Evolutionary conservation across 2,797 vertebrate species (phyloP), one percentile per base, ranked within the genome.

Genomic region (Varecia variegata): DNA sequence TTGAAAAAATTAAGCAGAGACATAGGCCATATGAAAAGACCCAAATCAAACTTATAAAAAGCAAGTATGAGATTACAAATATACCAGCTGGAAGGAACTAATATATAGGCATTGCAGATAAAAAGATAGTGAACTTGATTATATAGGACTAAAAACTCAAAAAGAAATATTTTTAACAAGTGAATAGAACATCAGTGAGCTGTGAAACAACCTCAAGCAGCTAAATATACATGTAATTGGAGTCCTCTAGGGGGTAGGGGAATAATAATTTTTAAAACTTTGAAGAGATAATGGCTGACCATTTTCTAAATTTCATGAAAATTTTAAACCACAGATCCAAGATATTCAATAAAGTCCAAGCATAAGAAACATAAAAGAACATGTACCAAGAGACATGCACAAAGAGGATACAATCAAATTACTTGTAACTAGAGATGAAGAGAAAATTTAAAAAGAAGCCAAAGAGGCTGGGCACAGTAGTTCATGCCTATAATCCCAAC

Each of bases 11-110:
- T 88, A 77, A 88, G 13, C 47, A 76, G 47, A 82, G 38, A 82
- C 18, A 32, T n/a, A 45, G 58, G 27, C 18, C 17, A 45, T 60
- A 62, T 82, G 45, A 47, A 65, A 82, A 82, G 21, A 82, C 32
- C 1, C 40, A n/a, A 23, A 45, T 62, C 27, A 80, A 74, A 76
- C 30, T 81, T 88, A 47, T 20, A 62, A 84, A 80, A 95, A 52
- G 60, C 5, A 88, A 88, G 7, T 45, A 70, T 73, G 40, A 94
- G n/a, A 85, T 52, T 71, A 96, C 84, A 96, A 56, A 74, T n/a
- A 71, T 47, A 67, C 4, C n/a, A 30, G 21, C 50, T 88, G 21
- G 20, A 6, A 65, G 81, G 18, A 85, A 47, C 15, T 60, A 3
- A 68, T 73, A 1, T 40, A 83, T 62, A 79, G 3, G 9, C 15